Conservation (phyloP, 2,888 invertebrate genomes). For the Abrostola tripartita region DNA sequence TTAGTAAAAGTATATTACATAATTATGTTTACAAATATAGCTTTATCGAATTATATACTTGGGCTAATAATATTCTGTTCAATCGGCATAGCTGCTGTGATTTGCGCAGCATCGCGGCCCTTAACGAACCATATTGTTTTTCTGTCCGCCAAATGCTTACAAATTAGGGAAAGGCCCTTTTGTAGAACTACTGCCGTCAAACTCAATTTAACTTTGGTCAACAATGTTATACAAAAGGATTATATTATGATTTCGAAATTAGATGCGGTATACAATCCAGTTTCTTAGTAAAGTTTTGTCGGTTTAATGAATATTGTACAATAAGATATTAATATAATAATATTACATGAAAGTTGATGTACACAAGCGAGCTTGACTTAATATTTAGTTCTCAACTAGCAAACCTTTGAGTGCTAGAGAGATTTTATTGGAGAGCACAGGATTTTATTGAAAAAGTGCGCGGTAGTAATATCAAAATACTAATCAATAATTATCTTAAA, state of each 20-base stretch:
- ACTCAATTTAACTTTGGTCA: slow-evolving; percentile 48
- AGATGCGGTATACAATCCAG: not conserved
- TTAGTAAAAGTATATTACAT: too few species aligned
- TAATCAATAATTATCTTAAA: too few species aligned
- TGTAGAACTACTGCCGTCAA: slow-evolving; percentile 35
- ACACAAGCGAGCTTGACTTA: too few species aligned
- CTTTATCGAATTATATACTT: slow-evolving; percentile 1
- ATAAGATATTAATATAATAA: too few species aligned
- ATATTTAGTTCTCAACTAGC: too few species aligned
- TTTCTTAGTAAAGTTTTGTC: slow-evolving; percentile 1
- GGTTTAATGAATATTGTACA: too few species aligned
- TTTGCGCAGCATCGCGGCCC: slow-evolving; percentile 35
- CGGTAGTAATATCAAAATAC: too few species aligned
- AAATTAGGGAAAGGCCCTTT: slow-evolving; percentile 45
- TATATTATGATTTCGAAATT: slow-evolving; percentile 6
- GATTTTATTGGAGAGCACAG: too few species aligned
- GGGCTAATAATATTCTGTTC: slow-evolving; percentile 40
- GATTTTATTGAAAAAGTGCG: too few species aligned
- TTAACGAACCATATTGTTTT: slow-evolving; percentile 56
- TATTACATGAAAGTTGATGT: too few species aligned
- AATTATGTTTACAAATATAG: not conserved
- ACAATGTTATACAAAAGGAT: slow-evolving; percentile 31
- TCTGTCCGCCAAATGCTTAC: slow-evolving; percentile 45
- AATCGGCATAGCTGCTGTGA: slow-evolving; percentile 34
- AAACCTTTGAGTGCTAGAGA: too few species aligned